Evolutionary conservation across 2,888 invertebrate species (phyloP).

Genomic region (Elgonia sp.): DNA sequence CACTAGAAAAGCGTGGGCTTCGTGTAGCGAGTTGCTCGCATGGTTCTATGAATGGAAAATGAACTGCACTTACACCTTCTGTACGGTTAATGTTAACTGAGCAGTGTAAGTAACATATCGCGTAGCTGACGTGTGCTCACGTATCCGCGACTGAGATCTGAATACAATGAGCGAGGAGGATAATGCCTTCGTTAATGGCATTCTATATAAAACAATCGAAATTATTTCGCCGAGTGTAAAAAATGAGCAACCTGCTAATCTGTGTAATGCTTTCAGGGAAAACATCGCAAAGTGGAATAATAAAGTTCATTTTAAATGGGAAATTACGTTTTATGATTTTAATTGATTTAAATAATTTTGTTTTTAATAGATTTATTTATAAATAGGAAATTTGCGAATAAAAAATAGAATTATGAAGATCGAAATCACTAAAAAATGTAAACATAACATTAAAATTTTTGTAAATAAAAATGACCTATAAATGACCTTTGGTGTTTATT

Average conservation of each 20-base stretch:
- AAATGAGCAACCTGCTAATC: conserved; percentile 37
- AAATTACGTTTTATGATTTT: too few species aligned
- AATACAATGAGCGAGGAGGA: conserved; percentile 84
- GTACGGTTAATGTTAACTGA: conserved; percentile 38
- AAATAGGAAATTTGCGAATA: too few species aligned
- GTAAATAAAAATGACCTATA: too few species aligned
- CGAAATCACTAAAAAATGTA: too few species aligned
- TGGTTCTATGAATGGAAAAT: conserved; percentile 84
- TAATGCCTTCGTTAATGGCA: conserved; percentile 83
- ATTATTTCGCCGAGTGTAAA: conserved; percentile 50
- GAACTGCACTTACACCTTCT: conserved; percentile 75
- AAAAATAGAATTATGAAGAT: too few species aligned
- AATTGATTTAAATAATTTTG: too few species aligned
- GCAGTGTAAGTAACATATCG: conserved; percentile 69
- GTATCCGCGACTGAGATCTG: conserved; percentile 80
- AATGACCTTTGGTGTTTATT: too few species aligned
- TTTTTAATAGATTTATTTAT: too few species aligned
- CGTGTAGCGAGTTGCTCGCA: conserved; percentile 77
- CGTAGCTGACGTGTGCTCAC: conserved; percentile 71
- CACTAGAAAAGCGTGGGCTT: conserved; percentile 71
- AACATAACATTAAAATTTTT: too few species aligned
- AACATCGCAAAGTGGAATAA: not conserved
- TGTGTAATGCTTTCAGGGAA: conserved; percentile 14
- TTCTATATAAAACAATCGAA: conserved; percentile 73
- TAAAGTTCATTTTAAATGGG: too few species aligned